Percentiles rank a stretch among this genome's conserved stretches.
Evolutionary conservation across 35 echinoderm and acorn worm species (phyloP).

Genomic region (Nesometra sesokonis): DNA sequence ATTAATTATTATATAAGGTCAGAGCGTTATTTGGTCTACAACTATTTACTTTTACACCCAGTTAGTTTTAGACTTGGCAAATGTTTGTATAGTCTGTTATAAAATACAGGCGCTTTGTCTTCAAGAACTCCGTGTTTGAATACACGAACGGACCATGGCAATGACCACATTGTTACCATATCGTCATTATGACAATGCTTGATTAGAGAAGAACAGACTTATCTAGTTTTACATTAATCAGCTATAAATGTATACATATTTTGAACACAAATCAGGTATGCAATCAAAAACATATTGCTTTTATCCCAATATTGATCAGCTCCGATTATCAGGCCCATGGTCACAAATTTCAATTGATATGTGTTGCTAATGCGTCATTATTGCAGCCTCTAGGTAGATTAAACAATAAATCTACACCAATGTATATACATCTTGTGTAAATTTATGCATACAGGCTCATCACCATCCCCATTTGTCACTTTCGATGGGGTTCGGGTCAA

Average conservation of each 20-base stretch:
- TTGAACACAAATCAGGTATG: not conserved
- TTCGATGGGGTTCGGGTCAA: too few species aligned
- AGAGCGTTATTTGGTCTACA: too few species aligned
- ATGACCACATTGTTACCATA: not conserved
- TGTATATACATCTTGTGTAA: too few species aligned
- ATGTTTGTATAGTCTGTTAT: not conserved
- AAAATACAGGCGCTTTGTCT: not conserved
- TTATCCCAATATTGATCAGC: not conserved
- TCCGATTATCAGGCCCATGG: not conserved
- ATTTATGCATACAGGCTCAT: too few species aligned
- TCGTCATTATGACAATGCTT: not conserved
- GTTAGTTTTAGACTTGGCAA: not conserved
- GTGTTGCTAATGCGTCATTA: too few species aligned
- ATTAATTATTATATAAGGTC: too few species aligned
- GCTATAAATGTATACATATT: not conserved
- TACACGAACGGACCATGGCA: not conserved
- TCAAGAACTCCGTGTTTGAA: not conserved
- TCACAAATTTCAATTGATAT: too few species aligned
- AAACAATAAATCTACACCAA: too few species aligned
- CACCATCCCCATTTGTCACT: too few species aligned
- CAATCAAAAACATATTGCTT: not conserved
- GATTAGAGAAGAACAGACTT: not conserved
- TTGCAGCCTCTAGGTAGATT: too few species aligned
- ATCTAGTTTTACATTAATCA: not conserved
- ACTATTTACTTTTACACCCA: not conserved